Percentiles rank a stretch among this genome's conserved stretches.
Evolutionary conservation across 2,797 vertebrate species (phyloP).

Genomic region (Acanthurus lineatus): DNA sequence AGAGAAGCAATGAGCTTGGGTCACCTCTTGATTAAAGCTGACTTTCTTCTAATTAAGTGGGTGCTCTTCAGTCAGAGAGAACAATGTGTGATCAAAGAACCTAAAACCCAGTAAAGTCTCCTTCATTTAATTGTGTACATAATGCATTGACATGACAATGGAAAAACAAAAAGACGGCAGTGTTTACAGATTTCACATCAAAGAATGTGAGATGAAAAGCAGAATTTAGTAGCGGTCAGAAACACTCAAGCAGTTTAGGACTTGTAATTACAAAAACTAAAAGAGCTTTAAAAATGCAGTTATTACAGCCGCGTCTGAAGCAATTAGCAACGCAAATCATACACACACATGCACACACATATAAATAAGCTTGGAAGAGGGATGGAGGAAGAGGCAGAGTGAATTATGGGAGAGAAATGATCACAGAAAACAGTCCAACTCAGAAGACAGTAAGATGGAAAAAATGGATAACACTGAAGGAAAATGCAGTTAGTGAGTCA

Average conservation of each 20-base stretch:
- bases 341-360: background rate
- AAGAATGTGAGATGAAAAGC: conserved; percentile 26
- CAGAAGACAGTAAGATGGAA: background rate
- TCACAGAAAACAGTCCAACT: conserved; percentile 1
- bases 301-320: conserved; percentile 2
- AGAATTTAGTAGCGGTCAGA: conserved; percentile 20
- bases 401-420: conserved; percentile 19
- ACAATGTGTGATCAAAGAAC: conserved; percentile 46
- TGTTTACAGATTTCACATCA: background rate
- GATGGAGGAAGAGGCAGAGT: conserved; percentile 1
- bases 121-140: conserved; percentile 31
- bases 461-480: background rate
- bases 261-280: background rate
- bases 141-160: conserved; percentile 19
- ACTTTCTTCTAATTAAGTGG: conserved; percentile 34
- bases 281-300: too few species aligned
- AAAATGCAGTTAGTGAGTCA: background rate
- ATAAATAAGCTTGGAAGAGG: conserved; percentile 13
- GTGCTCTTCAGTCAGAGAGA: conserved; percentile 26
- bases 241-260: conserved; percentile 18
- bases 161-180: conserved; percentile 5
- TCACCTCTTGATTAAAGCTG: conserved; percentile 26
- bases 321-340: conserved; percentile 30
- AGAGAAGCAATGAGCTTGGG: conserved; percentile 23
- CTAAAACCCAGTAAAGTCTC: conserved; percentile 29